A percentile compares a stretch with the other conserved stretches of the same genome.
Evolutionary conservation across 2,113 vertebrate species (phyloP).

Genomic region (Rhinolophus ferrumequinum): DNA sequence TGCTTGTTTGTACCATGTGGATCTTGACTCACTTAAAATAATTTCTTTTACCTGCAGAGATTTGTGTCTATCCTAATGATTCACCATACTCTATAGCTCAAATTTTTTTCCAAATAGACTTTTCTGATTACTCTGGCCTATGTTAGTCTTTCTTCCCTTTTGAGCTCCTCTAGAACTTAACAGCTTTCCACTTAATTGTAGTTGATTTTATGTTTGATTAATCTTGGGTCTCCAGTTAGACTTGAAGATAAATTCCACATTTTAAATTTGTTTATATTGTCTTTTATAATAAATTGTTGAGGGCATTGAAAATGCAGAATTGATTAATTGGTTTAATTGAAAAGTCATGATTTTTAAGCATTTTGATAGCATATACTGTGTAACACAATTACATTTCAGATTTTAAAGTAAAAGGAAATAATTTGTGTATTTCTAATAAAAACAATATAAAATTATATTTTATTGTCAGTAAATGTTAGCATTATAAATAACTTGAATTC

Average conservation of each 20-base stretch:
- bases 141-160: slow-evolving; percentile 25
- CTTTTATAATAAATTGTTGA: neutral
- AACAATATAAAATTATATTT: neutral
- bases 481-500: slow-evolving; percentile 36
- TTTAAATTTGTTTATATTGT: slow-evolving; percentile 19
- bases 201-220: slow-evolving; percentile 32
- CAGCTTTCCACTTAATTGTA: neutral
- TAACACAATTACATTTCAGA: slow-evolving; percentile 37
- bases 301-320: neutral
- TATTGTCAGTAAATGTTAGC: neutral
- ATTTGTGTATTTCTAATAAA: neutral
- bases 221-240: neutral
- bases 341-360: neutral
- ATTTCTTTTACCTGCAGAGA: neutral
- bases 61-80: neutral
- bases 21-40: neutral
- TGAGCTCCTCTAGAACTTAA: slow-evolving; percentile 5
- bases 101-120: neutral
- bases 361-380: slow-evolving; percentile 16
- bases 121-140: neutral
- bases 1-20: neutral
- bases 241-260: neutral
- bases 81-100: neutral
- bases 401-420: slow-evolving; percentile 54
- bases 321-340: slow-evolving; percentile 47